phyloP scores from a whole-genome alignment of 1,140 invertebrate species.

The Helicorthomorpha holstii region DNA sequence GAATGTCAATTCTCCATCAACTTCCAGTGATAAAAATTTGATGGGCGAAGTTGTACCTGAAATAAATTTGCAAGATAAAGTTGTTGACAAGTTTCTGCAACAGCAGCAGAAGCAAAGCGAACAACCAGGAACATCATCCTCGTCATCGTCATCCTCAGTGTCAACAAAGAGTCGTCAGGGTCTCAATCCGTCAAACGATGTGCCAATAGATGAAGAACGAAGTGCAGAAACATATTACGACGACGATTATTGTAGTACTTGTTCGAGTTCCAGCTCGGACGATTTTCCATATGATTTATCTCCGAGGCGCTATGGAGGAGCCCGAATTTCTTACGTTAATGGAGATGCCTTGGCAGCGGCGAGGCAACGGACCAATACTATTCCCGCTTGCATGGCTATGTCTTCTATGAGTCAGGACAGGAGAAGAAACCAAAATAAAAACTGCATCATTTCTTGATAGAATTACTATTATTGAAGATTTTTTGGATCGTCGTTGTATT shows the following conservation, averaged over 20 bases:
- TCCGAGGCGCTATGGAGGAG: constrained; percentile 50
- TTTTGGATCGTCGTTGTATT: no score
- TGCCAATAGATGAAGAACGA: constrained; percentile 4
- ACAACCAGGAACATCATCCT: no score
- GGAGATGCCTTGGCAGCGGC: constrained; percentile 59
- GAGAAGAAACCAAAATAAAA: constrained; percentile 19
- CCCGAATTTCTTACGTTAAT: constrained; percentile 71
- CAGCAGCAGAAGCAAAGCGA: constrained; percentile 41
- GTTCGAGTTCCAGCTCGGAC: constrained; percentile 56
- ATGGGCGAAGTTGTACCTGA: constrained; percentile 21
- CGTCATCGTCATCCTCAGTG: no score
- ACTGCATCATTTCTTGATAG: constrained; percentile 22
- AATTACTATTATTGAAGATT: no score
- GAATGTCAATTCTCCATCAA: background rate
- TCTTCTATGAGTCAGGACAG: constrained; percentile 9
- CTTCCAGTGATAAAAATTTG: constrained; percentile 14
- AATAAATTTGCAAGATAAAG: constrained; percentile 1
- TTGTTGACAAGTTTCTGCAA: constrained; percentile 8
- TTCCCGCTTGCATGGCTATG: constrained; percentile 6
- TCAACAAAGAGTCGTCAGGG: no score
- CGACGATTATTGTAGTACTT: constrained; percentile 52
- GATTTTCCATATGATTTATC: constrained; percentile 58
- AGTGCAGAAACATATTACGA: constrained; percentile 6
- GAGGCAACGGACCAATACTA: constrained; percentile 17
- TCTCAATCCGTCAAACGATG: background rate